These are phyloP conservation scores for Hoplostethus atlanticus DNA, from an alignment of 2,797 vertebrate genomes.

Conservation along the genomic window DNA sequence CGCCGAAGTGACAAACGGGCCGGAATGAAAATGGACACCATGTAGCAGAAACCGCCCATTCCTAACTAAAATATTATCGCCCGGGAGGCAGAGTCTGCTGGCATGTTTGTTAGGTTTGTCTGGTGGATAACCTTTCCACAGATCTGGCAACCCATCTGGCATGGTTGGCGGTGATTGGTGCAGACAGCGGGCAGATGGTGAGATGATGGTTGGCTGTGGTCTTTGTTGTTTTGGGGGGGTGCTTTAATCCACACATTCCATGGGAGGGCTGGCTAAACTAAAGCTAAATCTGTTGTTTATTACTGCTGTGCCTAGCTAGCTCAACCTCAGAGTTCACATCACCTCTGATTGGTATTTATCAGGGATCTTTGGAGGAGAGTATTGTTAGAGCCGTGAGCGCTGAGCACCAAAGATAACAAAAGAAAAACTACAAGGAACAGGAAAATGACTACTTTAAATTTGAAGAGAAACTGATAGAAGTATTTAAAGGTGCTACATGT, in stretches of 20 bases:
- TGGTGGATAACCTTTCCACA: constrained; percentile 57
- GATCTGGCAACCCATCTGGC: constrained; percentile 76
- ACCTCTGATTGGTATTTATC: too few relatives aligned
- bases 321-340: too few relatives aligned
- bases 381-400: too few relatives aligned
- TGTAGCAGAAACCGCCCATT: too few relatives aligned
- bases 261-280: constrained; percentile 35
- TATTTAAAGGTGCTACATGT: too few relatives aligned
- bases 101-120: constrained; percentile 36
- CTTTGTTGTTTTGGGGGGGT: constrained; percentile 46
- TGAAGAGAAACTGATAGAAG: too few relatives aligned
- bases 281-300: constrained; percentile 48
- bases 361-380: too few relatives aligned
- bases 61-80: background rate
- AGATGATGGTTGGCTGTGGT: constrained; percentile 51
- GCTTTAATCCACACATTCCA: constrained; percentile 53
- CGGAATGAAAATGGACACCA: background rate
- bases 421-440: too few relatives aligned
- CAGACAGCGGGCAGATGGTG: constrained; percentile 60
- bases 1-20: constrained; percentile 35
- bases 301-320: background rate
- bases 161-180: constrained; percentile 55
- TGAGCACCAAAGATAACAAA: too few relatives aligned
- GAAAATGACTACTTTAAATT: too few relatives aligned
- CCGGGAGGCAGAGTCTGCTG: constrained; percentile 21